Conservation (phyloP, 2,113 vertebrate genomes). For the Ceyx margarethae region DNA sequence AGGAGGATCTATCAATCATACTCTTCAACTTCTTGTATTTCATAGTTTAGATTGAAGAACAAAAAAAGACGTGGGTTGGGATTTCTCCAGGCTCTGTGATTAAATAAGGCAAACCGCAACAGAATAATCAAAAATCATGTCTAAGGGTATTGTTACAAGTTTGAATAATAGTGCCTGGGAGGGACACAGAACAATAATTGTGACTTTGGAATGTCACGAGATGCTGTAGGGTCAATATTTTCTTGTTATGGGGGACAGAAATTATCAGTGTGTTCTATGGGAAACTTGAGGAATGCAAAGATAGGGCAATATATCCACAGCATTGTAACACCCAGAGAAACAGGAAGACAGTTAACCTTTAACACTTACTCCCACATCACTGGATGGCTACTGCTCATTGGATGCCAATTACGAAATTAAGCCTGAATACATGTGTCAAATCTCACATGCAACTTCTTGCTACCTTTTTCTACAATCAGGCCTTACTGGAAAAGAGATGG, state of each 20-base stretch:
- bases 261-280: neutral
- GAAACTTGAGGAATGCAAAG: neutral
- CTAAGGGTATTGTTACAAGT: neutral
- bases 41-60: neutral
- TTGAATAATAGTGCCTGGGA: neutral
- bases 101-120: neutral
- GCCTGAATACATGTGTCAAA: neutral
- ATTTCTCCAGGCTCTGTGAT: neutral
- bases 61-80: neutral
- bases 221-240: neutral
- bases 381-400: neutral
- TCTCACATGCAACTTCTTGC: neutral
- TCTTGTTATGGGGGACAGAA: neutral
- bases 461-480: neutral
- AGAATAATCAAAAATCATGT: neutral
- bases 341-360: neutral
- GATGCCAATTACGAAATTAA: neutral
- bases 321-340: neutral
- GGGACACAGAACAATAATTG: neutral
- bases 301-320: neutral
- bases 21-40: neutral
- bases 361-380: neutral
- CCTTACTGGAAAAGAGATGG: neutral
- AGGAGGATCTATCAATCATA: neutral
- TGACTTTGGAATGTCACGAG: neutral